These are phyloP conservation scores for Tympanuchus pallidicinctus DNA, from an alignment of 2,113 vertebrate genomes.

Conservation along the genomic window DNA sequence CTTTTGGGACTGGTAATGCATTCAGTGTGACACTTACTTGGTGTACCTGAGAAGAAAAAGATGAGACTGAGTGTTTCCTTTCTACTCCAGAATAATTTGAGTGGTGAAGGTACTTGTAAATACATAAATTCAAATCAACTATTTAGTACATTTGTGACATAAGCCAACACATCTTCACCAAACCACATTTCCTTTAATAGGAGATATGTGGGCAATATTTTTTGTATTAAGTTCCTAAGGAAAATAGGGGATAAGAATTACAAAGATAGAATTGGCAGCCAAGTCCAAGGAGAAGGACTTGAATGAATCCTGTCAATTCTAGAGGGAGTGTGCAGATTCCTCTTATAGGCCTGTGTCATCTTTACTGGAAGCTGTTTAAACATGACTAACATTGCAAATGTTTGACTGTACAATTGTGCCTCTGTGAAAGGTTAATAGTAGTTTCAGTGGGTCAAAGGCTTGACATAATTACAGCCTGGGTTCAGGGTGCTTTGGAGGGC, in stretches of 20 bases:
- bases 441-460: constrained; percentile 42
- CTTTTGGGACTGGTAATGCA: background rate
- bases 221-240: background rate
- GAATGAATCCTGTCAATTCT: constrained; percentile 3
- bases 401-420: constrained; percentile 27
- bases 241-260: background rate
- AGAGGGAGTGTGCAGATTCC: constrained; percentile 20
- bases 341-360: constrained; percentile 44
- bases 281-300: constrained; percentile 18
- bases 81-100: background rate
- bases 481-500: constrained; percentile 16
- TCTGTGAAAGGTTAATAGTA: constrained; percentile 50
- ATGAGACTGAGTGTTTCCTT: background rate
- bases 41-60: background rate
- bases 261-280: constrained; percentile 27
- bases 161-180: background rate
- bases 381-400: constrained; percentile 27
- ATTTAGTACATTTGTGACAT: background rate
- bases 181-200: background rate
- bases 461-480: constrained; percentile 50
- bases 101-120: background rate
- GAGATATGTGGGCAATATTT: background rate
- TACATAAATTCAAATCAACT: background rate
- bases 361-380: constrained; percentile 61
- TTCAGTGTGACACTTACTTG: background rate